These are phyloP conservation scores for Hydroisotoma schaefferi DNA, from an alignment of 2,888 invertebrate genomes.

Conservation along the genomic window DNA sequence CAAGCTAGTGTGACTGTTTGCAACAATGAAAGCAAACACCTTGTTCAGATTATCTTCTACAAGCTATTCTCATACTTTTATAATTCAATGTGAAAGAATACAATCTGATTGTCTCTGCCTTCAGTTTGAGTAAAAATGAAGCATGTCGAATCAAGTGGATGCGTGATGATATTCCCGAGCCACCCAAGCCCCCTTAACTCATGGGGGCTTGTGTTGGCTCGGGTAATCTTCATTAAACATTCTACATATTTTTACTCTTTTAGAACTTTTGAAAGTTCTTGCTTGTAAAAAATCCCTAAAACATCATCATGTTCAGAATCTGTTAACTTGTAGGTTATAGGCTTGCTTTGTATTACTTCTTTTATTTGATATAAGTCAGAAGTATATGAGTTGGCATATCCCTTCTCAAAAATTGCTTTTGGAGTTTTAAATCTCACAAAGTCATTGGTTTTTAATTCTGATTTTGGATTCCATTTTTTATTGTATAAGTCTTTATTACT, in stretches of 20 bases:
- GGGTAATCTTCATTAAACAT: neutral
- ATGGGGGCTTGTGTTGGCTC: too few relatives aligned
- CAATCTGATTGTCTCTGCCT: too few relatives aligned
- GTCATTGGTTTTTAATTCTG: neutral
- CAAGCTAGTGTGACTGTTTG: too few relatives aligned
- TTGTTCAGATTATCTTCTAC: too few relatives aligned
- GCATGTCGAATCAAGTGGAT: too few relatives aligned
- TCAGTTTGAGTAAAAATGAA: too few relatives aligned
- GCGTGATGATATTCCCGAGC: too few relatives aligned
- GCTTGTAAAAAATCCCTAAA: neutral
- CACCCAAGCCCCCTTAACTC: too few relatives aligned
- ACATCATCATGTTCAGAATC: neutral
- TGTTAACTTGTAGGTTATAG: neutral
- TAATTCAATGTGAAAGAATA: too few relatives aligned
- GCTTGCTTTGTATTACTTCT: neutral
- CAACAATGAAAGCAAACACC: too few relatives aligned
- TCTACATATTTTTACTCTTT: neutral
- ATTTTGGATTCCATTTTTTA: neutral
- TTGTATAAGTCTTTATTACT: conserved; percentile 55
- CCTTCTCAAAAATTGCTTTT: neutral
- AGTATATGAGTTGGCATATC: neutral
- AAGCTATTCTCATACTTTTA: too few relatives aligned
- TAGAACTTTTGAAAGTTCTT: neutral
- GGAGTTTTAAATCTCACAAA: neutral
- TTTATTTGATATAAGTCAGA: neutral